Evolutionary conservation across 2,113 vertebrate species (phyloP).

Genomic region (Conger conger): DNA sequence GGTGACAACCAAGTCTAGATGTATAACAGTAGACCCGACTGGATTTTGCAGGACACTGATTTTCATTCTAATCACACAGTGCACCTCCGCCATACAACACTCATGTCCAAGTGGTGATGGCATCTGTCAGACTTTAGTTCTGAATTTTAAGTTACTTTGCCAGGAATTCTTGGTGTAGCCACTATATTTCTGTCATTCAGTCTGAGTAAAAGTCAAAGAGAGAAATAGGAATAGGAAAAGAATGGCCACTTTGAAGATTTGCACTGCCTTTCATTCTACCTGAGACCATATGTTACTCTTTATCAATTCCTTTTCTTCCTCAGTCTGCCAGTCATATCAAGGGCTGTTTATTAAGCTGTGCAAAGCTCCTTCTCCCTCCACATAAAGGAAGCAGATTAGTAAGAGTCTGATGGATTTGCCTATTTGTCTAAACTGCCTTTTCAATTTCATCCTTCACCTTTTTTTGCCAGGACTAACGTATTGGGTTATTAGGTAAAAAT

Average conservation of each 20-base stretch:
- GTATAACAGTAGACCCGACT: not conserved
- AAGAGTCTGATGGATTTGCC: slow-evolving; percentile 33
- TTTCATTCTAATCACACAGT: not conserved
- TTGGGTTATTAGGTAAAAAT: slow-evolving; percentile 24
- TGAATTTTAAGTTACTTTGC: not conserved
- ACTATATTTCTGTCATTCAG: not conserved
- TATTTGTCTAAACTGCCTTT: slow-evolving; percentile 35
- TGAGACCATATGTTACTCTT: slow-evolving; percentile 21
- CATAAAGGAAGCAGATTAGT: slow-evolving; percentile 42
- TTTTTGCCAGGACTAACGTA: not conserved
- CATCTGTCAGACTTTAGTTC: not conserved
- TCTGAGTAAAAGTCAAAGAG: not conserved
- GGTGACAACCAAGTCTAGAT: not conserved
- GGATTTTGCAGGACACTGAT: not conserved
- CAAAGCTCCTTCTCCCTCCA: slow-evolving; percentile 29
- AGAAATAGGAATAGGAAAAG: not conserved
- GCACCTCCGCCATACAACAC: not conserved
- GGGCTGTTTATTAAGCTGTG: slow-evolving; percentile 40
- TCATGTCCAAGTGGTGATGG: not conserved
- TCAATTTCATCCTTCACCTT: slow-evolving; percentile 23
- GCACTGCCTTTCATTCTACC: not conserved
- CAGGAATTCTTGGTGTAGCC: not conserved
- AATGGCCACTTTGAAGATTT: slow-evolving; percentile 12
- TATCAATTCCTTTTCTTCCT: slow-evolving; percentile 19
- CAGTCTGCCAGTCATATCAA: slow-evolving; percentile 32